phyloP scores from a whole-genome alignment of 2,888 invertebrate species.

The Tenthredo mesomela region DNA sequence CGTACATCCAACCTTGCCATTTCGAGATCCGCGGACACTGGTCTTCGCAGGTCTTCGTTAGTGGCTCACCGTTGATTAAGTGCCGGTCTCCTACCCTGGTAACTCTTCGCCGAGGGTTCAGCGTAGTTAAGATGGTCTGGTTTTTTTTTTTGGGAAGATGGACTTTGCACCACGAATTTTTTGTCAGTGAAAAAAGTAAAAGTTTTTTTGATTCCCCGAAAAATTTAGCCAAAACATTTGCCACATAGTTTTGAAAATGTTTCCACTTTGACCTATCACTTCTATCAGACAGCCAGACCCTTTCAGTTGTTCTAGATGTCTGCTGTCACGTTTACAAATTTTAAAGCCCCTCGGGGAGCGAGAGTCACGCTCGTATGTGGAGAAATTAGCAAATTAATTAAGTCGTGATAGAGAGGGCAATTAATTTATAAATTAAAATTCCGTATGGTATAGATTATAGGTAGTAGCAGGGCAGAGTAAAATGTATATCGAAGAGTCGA shows the following conservation, averaged over 20 bases:
- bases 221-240: neutral
- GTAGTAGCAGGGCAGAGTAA: neutral
- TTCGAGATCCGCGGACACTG: constrained; percentile 8
- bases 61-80: neutral
- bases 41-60: constrained; percentile 32
- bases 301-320: neutral
- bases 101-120: constrained; percentile 1
- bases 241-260: neutral
- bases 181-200: neutral
- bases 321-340: constrained; percentile 1
- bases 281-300: neutral
- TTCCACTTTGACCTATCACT: neutral
- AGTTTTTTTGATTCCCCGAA: neutral
- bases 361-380: neutral
- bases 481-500: neutral
- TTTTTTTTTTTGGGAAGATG: neutral
- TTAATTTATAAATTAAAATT: constrained; percentile 15
- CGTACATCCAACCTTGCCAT: neutral
- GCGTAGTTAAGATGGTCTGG: neutral
- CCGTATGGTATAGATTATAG: neutral
- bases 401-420: constrained; percentile 15
- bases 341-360: neutral
- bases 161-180: neutral
- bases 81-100: neutral
- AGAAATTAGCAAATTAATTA: constrained; percentile 35